A percentile compares a stretch with the other conserved stretches of the same genome.
phyloP scores from a whole-genome alignment of 2,113 vertebrate species.

The Tachysurus vachellii region DNA sequence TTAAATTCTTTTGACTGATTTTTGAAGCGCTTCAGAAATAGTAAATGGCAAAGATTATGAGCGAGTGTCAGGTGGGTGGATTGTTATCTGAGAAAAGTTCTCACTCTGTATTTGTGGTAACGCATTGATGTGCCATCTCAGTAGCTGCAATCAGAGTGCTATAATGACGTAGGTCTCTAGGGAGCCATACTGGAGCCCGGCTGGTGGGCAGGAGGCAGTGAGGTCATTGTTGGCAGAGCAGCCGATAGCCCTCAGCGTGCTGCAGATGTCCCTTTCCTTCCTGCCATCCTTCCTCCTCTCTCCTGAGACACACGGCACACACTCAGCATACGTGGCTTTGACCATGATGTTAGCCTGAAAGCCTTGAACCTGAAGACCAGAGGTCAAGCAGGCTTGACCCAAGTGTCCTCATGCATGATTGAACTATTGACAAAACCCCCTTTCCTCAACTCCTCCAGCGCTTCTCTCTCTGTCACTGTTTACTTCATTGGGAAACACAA shows the following conservation, averaged over 20 bases:
- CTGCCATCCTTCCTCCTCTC: constrained; percentile 38
- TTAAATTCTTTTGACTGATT: constrained; percentile 11
- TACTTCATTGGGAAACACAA: background rate
- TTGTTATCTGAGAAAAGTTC: constrained; percentile 31
- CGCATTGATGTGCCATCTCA: constrained; percentile 29
- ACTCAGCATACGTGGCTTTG: constrained; percentile 20
- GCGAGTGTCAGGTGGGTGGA: constrained; percentile 12
- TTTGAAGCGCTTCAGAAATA: constrained; percentile 18
- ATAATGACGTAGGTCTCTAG: constrained; percentile 32
- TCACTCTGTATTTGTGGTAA: constrained; percentile 21
- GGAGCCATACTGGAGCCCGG: constrained; percentile 46
- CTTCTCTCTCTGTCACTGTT: background rate
- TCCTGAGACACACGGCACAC: constrained; percentile 16
- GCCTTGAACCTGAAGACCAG: constrained; percentile 35
- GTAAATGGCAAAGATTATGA: constrained; percentile 2
- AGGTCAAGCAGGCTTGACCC: constrained; percentile 48
- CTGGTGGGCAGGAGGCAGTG: constrained; percentile 45
- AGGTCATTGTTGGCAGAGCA: constrained; percentile 52
- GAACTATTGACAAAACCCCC: constrained; percentile 6
- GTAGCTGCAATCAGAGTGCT: constrained; percentile 31
- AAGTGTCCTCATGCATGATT: constrained; percentile 31
- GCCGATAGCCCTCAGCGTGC: constrained; percentile 37
- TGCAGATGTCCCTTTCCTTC: constrained; percentile 49
- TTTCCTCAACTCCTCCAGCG: background rate
- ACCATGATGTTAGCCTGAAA: constrained; percentile 26